phyloP scores from a whole-genome alignment of 2,888 invertebrate genomes.

The Dryococelus australis region DNA sequence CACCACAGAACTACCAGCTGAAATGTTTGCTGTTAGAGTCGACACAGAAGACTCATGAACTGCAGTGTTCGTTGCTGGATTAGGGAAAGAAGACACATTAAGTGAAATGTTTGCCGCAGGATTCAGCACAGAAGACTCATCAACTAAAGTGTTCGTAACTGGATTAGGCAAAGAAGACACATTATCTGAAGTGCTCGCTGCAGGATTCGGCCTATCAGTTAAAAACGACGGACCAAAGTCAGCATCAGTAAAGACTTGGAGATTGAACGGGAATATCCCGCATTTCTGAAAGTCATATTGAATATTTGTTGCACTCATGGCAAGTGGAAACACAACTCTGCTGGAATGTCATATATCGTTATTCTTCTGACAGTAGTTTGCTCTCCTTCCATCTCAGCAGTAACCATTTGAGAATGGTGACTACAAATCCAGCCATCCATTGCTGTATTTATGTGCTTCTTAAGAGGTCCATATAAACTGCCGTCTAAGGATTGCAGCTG shows the following conservation, averaged over 20 bases:
- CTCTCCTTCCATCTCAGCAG: background rate
- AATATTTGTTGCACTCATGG: background rate
- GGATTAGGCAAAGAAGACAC: too few species aligned
- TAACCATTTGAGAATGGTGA: background rate
- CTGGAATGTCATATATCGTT: slow-evolving; percentile 3
- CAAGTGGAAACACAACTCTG: slow-evolving; percentile 4
- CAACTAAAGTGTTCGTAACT: too few species aligned
- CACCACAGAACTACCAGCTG: too few species aligned
- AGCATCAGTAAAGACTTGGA: background rate
- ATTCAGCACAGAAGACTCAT: too few species aligned
- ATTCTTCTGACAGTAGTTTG: background rate
- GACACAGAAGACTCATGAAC: background rate
- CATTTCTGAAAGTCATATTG: background rate
- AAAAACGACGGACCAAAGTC: background rate
- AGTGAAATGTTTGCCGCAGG: background rate
- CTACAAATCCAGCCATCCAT: slow-evolving; percentile 18
- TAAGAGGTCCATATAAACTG: background rate
- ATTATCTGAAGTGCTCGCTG: too few species aligned
- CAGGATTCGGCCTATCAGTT: background rate
- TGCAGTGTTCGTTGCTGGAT: too few species aligned
- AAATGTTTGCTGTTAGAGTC: too few species aligned
- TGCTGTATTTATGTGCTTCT: background rate
- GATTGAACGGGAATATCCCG: background rate
- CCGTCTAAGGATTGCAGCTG: too few species aligned
- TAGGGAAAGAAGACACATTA: too few species aligned